These are phyloP conservation scores for Drosophila atripex DNA, from an alignment of 2,888 invertebrate genomes.

Conservation along the genomic window DNA sequence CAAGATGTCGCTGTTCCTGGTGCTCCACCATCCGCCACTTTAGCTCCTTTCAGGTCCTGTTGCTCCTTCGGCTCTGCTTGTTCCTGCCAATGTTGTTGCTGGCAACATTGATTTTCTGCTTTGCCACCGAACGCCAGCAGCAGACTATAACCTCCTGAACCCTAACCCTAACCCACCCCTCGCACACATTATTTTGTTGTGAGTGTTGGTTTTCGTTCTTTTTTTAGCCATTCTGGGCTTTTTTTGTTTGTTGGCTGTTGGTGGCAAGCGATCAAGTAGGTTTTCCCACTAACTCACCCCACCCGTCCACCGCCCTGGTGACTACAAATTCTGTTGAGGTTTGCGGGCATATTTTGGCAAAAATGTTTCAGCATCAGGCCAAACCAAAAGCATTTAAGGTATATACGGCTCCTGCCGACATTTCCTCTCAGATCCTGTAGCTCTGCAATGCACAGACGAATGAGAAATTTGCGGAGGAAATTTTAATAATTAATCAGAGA, in stretches of 20 bases:
- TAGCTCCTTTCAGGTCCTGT: background rate
- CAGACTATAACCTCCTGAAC: constrained; percentile 30
- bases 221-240: constrained; percentile 1
- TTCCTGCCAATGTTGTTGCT: constrained; percentile 44
- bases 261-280: constrained; percentile 46
- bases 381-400: constrained; percentile 13
- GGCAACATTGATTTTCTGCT: constrained; percentile 72
- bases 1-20: constrained; percentile 49
- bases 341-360: constrained; percentile 73
- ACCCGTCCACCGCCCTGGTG: constrained; percentile 15
- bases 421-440: background rate
- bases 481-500: background rate
- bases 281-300: constrained; percentile 36
- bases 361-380: constrained; percentile 60
- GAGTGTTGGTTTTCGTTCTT: constrained; percentile 35
- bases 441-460: background rate
- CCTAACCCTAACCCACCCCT: constrained; percentile 16
- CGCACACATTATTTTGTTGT: constrained; percentile 61
- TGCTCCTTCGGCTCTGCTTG: background rate
- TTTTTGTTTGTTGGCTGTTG: constrained; percentile 9
- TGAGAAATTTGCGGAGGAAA: background rate
- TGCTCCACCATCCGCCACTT: constrained; percentile 8
- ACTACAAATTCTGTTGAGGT: constrained; percentile 74
- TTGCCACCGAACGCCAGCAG: constrained; percentile 67
- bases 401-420: constrained; percentile 22